phyloP scores from a whole-genome alignment of 2,888 invertebrate genomes.

The Miltochrista miniata region DNA sequence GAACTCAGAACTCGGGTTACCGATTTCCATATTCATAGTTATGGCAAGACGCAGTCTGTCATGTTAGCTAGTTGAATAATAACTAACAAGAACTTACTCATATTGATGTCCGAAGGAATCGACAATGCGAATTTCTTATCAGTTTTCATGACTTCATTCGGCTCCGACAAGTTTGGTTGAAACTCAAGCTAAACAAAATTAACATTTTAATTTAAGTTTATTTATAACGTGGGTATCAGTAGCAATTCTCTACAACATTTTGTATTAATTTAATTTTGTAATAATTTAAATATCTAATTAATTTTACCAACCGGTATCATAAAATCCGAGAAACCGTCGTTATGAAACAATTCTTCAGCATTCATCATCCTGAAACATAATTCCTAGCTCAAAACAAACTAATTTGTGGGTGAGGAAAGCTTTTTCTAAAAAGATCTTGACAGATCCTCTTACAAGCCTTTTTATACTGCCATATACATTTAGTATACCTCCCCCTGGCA shows the following conservation, averaged over 20 bases:
- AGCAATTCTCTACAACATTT: too few species aligned
- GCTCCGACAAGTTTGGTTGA: neutral
- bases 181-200: neutral
- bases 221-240: too few species aligned
- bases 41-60: too few species aligned
- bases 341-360: constrained; percentile 17
- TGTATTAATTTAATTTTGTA: too few species aligned
- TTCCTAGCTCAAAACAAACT: neutral
- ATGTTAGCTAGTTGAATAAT: too few species aligned
- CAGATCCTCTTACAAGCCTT: too few species aligned
- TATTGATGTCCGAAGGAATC: neutral
- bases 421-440: too few species aligned
- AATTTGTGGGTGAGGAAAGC: too few species aligned
- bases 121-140: neutral
- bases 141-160: neutral
- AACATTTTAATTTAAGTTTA: neutral
- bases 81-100: neutral
- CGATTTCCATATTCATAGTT: too few species aligned
- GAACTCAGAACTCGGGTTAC: too few species aligned
- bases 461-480: too few species aligned
- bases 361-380: constrained; percentile 12
- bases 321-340: constrained; percentile 9
- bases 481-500: too few species aligned
- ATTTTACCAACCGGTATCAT: constrained; percentile 13
- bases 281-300: neutral